Evolutionary conservation across 2,113 vertebrate species (phyloP).

Genomic region (Gnathochromis pfefferi): DNA sequence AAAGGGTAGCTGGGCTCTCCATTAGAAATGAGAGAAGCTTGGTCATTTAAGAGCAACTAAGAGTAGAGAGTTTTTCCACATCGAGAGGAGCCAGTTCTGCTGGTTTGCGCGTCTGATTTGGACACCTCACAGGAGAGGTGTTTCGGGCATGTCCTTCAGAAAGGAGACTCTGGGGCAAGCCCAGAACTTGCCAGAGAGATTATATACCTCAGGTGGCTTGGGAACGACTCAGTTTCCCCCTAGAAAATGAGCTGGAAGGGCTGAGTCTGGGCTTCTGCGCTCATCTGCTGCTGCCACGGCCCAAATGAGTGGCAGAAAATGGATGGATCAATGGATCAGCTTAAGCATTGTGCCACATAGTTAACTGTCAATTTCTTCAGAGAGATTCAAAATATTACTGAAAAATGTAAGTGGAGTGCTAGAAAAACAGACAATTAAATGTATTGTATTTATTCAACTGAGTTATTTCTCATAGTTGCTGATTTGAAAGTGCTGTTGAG

Average conservation of each 20-base stretch:
- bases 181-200: background rate
- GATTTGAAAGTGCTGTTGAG: background rate
- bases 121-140: background rate
- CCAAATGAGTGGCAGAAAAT: background rate
- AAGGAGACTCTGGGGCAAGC: background rate
- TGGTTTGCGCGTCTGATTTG: background rate
- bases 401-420: background rate
- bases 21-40: background rate
- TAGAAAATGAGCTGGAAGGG: background rate
- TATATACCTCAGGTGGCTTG: background rate
- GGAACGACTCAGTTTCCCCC: background rate
- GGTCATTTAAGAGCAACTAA: background rate
- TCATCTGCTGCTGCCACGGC: background rate
- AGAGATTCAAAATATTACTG: background rate
- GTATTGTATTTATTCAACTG: background rate
- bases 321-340: background rate
- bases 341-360: background rate
- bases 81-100: background rate
- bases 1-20: background rate
- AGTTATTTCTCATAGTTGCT: background rate
- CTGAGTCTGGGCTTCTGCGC: background rate
- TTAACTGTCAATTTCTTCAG: background rate
- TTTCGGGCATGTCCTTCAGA: background rate
- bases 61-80: background rate
- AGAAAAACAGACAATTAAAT: background rate